Evolutionary conservation across 2,888 invertebrate species (phyloP).

Genomic region (Resseliella maxima): DNA sequence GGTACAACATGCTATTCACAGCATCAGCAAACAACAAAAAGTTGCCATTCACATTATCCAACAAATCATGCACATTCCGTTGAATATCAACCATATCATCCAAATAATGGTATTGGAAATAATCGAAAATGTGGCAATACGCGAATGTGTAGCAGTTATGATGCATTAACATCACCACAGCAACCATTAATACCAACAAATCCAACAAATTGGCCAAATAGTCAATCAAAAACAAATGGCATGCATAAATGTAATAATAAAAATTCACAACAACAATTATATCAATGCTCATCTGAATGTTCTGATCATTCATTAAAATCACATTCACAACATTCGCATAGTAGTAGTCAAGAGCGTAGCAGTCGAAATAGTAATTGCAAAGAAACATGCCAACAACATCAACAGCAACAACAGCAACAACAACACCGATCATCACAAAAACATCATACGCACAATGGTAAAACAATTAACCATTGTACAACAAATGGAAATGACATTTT

Average conservation of each 20-base stretch:
- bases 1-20: constrained; percentile 55
- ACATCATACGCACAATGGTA: constrained; percentile 16
- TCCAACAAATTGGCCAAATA: constrained; percentile 59
- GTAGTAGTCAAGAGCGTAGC: constrained; percentile 19
- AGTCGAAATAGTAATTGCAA: not conserved
- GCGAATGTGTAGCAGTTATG: constrained; percentile 66
- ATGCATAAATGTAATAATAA: constrained; percentile 62
- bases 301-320: constrained; percentile 65
- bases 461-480: not conserved
- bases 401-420: too few relatives aligned
- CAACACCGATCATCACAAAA: not conserved
- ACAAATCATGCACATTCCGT: constrained; percentile 65
- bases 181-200: constrained; percentile 64
- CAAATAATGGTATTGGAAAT: constrained; percentile 63
- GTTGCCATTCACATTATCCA: constrained; percentile 67
- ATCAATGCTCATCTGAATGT: constrained; percentile 68
- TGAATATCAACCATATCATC: constrained; percentile 66
- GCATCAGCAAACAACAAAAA: constrained; percentile 61
- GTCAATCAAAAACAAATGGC: constrained; percentile 5
- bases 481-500: constrained; percentile 57
- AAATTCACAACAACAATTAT: constrained; percentile 63
- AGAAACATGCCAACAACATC: constrained; percentile 20
- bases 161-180: constrained; percentile 66
- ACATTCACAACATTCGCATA: constrained; percentile 60
- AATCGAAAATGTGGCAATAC: constrained; percentile 63